Evolutionary conservation across 2,797 vertebrate species (phyloP).

Genomic region (Mallotus villosus): DNA sequence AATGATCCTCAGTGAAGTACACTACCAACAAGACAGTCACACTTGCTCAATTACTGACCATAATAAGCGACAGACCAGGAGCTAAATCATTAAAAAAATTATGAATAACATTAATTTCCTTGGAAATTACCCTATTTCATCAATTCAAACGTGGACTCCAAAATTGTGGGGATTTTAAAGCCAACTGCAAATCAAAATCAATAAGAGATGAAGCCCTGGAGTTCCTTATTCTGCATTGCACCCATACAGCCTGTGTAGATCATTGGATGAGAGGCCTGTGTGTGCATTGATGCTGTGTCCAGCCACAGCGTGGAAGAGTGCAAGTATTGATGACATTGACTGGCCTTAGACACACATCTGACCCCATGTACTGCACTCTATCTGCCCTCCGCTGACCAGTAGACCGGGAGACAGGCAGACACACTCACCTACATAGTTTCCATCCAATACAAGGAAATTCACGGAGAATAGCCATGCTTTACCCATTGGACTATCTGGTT

Average conservation of each 20-base stretch:
- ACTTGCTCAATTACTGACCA: too few species aligned
- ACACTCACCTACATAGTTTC: neutral
- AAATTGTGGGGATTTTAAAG: too few species aligned
- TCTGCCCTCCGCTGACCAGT: constrained; percentile 23
- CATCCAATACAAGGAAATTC: neutral
- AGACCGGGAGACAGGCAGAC: constrained; percentile 5
- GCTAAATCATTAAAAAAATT: too few species aligned
- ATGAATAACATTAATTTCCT: too few species aligned
- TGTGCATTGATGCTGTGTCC: constrained; percentile 40
- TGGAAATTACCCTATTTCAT: too few species aligned
- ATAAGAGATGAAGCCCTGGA: too few species aligned
- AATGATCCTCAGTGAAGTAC: constrained; percentile 44
- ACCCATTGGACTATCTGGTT: constrained; percentile 23
- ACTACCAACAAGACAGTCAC: neutral
- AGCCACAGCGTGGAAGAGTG: constrained; percentile 19
- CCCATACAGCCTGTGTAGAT: constrained; percentile 17
- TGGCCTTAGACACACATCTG: constrained; percentile 12
- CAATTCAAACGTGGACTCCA: too few species aligned
- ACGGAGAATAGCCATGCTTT: neutral
- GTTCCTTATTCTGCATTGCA: too few species aligned
- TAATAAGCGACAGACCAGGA: too few species aligned
- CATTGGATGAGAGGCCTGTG: constrained; percentile 25
- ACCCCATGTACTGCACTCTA: constrained; percentile 26
- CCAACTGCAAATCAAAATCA: too few species aligned
- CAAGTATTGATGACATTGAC: constrained; percentile 50